Base-by-base conservation (phyloP, 2,888 invertebrate genomes). In the Amiota mariae region DNA sequence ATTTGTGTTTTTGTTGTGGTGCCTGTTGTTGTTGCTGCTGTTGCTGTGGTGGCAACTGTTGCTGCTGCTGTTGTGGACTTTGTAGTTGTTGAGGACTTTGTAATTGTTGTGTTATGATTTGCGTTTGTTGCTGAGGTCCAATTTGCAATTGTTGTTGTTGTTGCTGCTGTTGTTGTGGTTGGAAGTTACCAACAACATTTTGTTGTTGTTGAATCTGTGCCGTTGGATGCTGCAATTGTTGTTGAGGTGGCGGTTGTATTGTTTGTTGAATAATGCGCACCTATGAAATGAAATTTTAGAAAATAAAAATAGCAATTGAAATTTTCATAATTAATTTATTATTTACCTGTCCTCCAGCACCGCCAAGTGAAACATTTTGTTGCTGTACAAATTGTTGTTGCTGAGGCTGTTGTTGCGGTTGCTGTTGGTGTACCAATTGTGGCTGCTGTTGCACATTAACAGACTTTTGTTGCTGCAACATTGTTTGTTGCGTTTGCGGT, bases 361-460 rank as follows among this genome's bases (percentile, higher is more conserved):
- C 71, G 46, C 82, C 79, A 12, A 82, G 72, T 0, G 82, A 76
- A 18, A 85, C 82, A 54, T 82, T 79, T 72, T 86, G 79, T 68
- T 83, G 87, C 47, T 87, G 86, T 2, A 85, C 83, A 13, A 87
- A 84, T 70, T 87, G 85, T 57, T 86, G 87, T 18, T 81, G 85
- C 56, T 81, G 84, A 13, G 78, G 82, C 54, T 81, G 83, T 12
- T 77, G 80, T 57, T 75, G 86, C 3, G 1, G 24, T 3, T 24
- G 36, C 36, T 36, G 36, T 24, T 24, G 24, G 24, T 63, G 75
- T 6, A 36, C 70, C 1, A 67, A 76, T 1, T 72, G 79, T 12
- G 73, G 78, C 10, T 68, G 70, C 11, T 49, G 36, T 49, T 54
- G 54, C 6, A 54, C 54, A n/a, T 54, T 54, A n/a, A 36, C 6